These are phyloP conservation scores for Onychomys torridus DNA, from an alignment of 2,797 vertebrate genomes.

Conservation along the genomic window DNA sequence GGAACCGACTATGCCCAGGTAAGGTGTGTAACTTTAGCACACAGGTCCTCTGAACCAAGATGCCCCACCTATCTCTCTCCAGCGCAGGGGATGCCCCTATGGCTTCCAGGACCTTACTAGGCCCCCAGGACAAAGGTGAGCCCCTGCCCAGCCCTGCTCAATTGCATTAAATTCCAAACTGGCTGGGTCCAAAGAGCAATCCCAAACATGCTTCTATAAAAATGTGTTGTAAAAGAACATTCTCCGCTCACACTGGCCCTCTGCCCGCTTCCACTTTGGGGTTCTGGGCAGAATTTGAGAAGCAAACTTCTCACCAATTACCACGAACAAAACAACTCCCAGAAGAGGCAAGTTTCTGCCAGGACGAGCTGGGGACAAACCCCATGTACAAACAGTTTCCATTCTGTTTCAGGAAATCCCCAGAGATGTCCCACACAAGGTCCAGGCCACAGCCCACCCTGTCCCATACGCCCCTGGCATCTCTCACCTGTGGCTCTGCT, in stretches of 20 bases:
- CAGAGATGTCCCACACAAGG: neutral
- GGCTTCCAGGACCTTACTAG: neutral
- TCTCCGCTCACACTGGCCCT: constrained; percentile 62
- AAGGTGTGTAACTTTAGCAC: neutral
- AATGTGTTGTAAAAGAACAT: constrained; percentile 65
- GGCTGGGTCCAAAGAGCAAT: constrained; percentile 29
- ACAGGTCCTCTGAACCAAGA: neutral
- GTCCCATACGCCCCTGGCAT: neutral
- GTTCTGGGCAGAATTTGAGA: constrained; percentile 76
- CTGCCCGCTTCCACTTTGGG: constrained; percentile 77
- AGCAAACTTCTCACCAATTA: constrained; percentile 81
- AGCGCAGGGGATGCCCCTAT: neutral
- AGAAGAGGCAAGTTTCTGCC: constrained; percentile 39
- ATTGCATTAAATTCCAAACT: neutral
- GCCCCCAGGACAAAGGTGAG: constrained; percentile 32
- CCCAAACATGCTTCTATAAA: constrained; percentile 51
- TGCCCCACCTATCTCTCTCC: neutral
- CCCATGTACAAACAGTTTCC: constrained; percentile 48
- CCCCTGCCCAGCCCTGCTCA: neutral
- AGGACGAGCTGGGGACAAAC: constrained; percentile 9
- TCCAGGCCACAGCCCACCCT: neutral
- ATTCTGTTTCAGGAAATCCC: neutral
- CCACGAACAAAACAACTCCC: constrained; percentile 77
- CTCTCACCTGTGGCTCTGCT: neutral
- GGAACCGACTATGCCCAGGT: neutral